Evolutionary conservation across 2,113 vertebrate genomes (phyloP), one percentile per base, ranked within the genome.

Genomic region (Phalacrocorax carbo): DNA sequence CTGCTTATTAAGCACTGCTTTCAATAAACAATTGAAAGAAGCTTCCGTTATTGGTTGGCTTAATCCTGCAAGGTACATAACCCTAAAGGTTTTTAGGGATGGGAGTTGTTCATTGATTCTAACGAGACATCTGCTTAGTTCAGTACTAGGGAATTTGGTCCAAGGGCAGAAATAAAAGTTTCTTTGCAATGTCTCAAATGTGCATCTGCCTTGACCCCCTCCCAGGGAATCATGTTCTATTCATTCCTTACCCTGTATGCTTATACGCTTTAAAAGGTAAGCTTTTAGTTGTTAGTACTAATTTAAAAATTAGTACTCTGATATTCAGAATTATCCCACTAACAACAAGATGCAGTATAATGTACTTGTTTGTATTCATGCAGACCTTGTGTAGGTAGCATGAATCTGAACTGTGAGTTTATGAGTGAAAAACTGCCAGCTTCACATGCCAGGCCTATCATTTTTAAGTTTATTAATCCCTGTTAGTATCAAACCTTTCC

Each of bases 391-490:
- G 38, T 5, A 46, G 10, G 38, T 5, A 46, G 8, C 21, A 54
- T 26, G 11, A 61, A 68, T 91, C 49, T 69, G 34, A 84, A 29
- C 40, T 26, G 30, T 64, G 44, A 46, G 14, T 42, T 94, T 78
- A 36, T 40, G n/a, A 92, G 38, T 40, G 51, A 73, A 87, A 76
- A 79, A 10, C 13, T 64, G 11, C 11, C 49, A 26, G 11, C 44
- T 84, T 65, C n/a, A 34, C 0, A 0, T 40, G 22, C 20, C 64
- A 81, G 29, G n/a, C 32, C 26, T 61, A n/a, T 13, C 0, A 51
- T 49, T 79, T 82, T 64, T 2, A 52, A 86, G 89, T 52, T 13
- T 90, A 78, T 44, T 76, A 48, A 76, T n/a, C 15, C 10, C 22
- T 60, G 26, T 68, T 92, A 84, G 25, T 57, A 66, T 48, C 42